Evolutionary conservation across 2,113 vertebrate species (phyloP).

Genomic region (Oncorhynchus keta): DNA sequence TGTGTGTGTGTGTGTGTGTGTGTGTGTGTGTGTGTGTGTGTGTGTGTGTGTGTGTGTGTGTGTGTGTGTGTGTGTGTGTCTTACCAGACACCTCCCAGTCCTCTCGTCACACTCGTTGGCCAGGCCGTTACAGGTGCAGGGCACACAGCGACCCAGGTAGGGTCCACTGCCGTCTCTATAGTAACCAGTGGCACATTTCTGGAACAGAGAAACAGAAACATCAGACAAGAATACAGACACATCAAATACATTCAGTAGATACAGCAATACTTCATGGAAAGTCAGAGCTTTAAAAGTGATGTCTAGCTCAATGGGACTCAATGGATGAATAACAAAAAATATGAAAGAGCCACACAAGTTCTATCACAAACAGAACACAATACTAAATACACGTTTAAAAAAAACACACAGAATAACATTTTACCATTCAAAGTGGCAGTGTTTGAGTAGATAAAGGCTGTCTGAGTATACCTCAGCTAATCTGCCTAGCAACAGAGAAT

Average conservation of each 20-base stretch:
- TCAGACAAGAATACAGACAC: neutral
- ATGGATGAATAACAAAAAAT: too few relatives aligned
- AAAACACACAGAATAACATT: neutral
- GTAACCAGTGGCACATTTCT: slow-evolving; percentile 86
- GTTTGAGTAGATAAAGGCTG: neutral
- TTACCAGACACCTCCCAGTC: slow-evolving; percentile 89
- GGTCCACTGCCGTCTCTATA: slow-evolving; percentile 76
- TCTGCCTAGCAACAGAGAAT: neutral
- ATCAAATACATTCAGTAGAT: neutral
- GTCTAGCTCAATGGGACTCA: too few relatives aligned
- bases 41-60: too few relatives aligned
- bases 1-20: too few relatives aligned
- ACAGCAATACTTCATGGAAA: neutral
- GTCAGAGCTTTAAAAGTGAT: too few relatives aligned
- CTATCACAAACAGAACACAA: neutral
- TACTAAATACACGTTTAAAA: neutral
- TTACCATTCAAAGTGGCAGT: too few relatives aligned
- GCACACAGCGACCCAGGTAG: slow-evolving; percentile 77
- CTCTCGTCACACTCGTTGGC: slow-evolving; percentile 82
- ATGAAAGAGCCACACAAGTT: too few relatives aligned
- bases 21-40: neutral
- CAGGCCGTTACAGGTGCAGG: slow-evolving; percentile 86
- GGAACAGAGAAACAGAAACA: slow-evolving; percentile 17
- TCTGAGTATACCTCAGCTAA: neutral
- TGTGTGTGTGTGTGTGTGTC: slow-evolving; percentile 31